Evolutionary conservation across 2,797 vertebrate species (phyloP).

Genomic region (Toxotes lorentzi): DNA sequence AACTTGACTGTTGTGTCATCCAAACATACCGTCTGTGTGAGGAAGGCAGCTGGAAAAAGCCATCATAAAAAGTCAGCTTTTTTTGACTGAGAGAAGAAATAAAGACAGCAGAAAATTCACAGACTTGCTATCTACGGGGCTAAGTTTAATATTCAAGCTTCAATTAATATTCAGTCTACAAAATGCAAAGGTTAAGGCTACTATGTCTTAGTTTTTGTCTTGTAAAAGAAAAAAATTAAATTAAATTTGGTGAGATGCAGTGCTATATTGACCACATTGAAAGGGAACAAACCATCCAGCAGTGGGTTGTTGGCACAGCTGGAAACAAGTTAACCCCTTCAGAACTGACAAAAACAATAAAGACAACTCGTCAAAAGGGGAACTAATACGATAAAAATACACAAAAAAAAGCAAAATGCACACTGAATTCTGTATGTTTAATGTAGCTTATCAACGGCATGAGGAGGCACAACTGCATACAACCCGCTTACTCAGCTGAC

Average conservation of each 20-base stretch:
- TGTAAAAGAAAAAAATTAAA: background rate
- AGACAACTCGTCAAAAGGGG: background rate
- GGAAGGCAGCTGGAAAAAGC: conserved; percentile 91
- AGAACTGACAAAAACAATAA: background rate
- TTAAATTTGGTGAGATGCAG: too few relatives aligned
- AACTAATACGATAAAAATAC: background rate
- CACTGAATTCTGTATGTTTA: background rate
- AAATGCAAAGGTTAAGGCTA: background rate
- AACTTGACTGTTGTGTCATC: conserved; percentile 99
- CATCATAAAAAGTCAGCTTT: background rate
- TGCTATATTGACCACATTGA: background rate
- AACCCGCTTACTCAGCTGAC: conserved; percentile 64
- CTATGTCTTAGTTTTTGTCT: too few relatives aligned
- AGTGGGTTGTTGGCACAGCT: background rate
- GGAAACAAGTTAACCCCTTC: background rate
- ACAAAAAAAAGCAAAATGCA: background rate
- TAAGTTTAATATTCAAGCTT: background rate
- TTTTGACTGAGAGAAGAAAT: background rate
- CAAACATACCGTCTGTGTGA: conserved; percentile 98
- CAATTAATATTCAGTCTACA: background rate
- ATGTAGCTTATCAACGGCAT: conserved; percentile 28
- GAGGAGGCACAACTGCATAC: conserved; percentile 6
- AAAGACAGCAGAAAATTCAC: background rate
- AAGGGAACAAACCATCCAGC: background rate
- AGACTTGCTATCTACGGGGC: background rate